Evolutionary conservation across 2,888 invertebrate genomes (phyloP), one percentile per base, ranked within the genome.

Genomic region (Strigamia maritima): DNA sequence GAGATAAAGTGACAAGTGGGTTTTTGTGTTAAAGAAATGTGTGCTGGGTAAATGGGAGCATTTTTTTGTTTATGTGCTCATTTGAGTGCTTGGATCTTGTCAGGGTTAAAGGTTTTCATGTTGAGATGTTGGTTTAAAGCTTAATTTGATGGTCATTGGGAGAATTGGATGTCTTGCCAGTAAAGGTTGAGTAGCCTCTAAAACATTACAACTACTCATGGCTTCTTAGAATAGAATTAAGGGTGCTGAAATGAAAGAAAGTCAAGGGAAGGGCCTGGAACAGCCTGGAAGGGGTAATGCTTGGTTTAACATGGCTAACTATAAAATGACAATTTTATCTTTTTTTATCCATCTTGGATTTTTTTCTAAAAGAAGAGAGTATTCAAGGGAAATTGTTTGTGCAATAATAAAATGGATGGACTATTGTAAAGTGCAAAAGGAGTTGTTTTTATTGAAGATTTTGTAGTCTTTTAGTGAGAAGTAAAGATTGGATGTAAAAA

Each of bases 201-300:
- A 70, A 24, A 26, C 70, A 70, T 70, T 70, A 28, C 70, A 70
- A 28, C 70, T 70, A 26, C 70, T 70, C 70, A 70, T 70, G 10
- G 70, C 14, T 70, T 26, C 28, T 16, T 10, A 16, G 70, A n/a
- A 70, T 26, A n/a, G 28, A 70, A 70, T 70, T 28, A 70, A 28
- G 70, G 70, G 70, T 70, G 24, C 12, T 70, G 70, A 70, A 70
- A n/a, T n/a, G n/a, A n/a, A n/a, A n/a, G n/a, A n/a, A n/a, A n/a
- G n/a, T n/a, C n/a, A n/a, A n/a, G n/a, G n/a, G n/a, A n/a, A n/a
- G n/a, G n/a, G n/a, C n/a, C n/a, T n/a, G n/a, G n/a, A n/a, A n/a
- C n/a, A n/a, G n/a, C n/a, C n/a, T n/a, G n/a, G n/a, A n/a, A 70
- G 70, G 70, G 70, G 70, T 70, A 26, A 28, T 70, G 26, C 70